phyloP scores from a whole-genome alignment of 2,113 vertebrate species.

The Amblyornis subalaris region DNA sequence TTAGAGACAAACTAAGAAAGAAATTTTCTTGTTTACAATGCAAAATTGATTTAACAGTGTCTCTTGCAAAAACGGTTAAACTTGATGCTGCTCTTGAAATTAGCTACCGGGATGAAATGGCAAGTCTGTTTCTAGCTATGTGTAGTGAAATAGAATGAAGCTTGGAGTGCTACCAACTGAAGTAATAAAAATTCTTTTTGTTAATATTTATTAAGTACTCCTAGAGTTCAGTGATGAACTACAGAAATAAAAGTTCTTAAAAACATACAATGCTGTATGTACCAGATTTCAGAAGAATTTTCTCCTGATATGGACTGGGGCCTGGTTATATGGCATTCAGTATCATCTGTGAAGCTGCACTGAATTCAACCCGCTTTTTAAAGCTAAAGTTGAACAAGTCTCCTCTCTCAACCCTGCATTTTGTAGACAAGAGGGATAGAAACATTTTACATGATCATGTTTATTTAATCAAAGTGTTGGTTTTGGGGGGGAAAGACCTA shows the following conservation, averaged over 20 bases:
- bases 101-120: not conserved
- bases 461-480: not conserved
- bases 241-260: not conserved
- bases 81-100: not conserved
- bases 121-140: not conserved
- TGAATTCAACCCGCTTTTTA: not conserved
- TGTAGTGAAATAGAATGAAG: not conserved
- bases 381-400: not conserved
- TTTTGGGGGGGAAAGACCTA: accelerated
- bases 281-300: not conserved
- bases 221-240: not conserved
- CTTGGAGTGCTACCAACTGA: accelerated
- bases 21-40: not conserved
- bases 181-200: not conserved
- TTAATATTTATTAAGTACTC: not conserved
- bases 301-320: not conserved
- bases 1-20: not conserved
- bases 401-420: not conserved
- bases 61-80: not conserved
- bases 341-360: not conserved
- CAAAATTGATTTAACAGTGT: not conserved
- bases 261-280: not conserved
- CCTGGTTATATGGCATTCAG: not conserved
- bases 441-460: not conserved
- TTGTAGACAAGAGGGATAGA: not conserved